These are phyloP conservation scores for Rhinoderma darwinii DNA, from an alignment of 2,113 vertebrate genomes.

Conservation along the genomic window DNA sequence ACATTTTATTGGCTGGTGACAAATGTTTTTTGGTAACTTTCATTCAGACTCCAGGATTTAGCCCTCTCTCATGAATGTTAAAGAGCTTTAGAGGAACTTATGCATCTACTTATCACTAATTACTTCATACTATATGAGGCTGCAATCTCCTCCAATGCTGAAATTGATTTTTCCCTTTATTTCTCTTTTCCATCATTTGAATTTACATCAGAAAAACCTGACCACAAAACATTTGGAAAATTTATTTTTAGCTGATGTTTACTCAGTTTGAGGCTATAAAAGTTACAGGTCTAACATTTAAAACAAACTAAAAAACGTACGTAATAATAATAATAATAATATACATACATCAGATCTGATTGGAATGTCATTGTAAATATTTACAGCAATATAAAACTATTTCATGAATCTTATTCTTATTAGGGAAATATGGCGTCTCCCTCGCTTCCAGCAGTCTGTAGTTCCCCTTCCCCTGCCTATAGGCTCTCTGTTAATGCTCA, in stretches of 20 bases:
- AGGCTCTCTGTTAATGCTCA: too few species aligned
- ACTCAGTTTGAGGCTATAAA: not conserved
- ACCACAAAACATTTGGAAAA: not conserved
- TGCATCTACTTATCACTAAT: slow-evolving; percentile 52
- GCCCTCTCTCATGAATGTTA: slow-evolving; percentile 55
- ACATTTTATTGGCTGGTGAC: slow-evolving; percentile 54
- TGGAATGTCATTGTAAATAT: too few species aligned
- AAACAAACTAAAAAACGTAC: too few species aligned
- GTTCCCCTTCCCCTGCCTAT: too few species aligned
- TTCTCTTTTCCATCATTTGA: not conserved
- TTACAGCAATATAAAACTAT: too few species aligned
- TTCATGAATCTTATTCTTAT: too few species aligned
- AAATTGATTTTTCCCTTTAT: slow-evolving; percentile 37
- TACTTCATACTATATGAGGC: slow-evolving; percentile 31
- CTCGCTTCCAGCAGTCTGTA: too few species aligned
- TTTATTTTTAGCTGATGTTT: not conserved
- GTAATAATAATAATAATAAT: too few species aligned
- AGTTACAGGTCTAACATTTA: too few species aligned
- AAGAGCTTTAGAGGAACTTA: slow-evolving; percentile 50
- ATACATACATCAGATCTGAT: too few species aligned
- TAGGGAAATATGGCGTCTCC: too few species aligned
- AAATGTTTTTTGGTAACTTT: slow-evolving; percentile 60
- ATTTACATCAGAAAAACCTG: not conserved
- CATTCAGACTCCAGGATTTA: slow-evolving; percentile 45
- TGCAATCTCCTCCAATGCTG: slow-evolving; percentile 10